These are phyloP conservation scores for Mythimna impura DNA, from an alignment of 2,888 invertebrate genomes.

Conservation along the genomic window DNA sequence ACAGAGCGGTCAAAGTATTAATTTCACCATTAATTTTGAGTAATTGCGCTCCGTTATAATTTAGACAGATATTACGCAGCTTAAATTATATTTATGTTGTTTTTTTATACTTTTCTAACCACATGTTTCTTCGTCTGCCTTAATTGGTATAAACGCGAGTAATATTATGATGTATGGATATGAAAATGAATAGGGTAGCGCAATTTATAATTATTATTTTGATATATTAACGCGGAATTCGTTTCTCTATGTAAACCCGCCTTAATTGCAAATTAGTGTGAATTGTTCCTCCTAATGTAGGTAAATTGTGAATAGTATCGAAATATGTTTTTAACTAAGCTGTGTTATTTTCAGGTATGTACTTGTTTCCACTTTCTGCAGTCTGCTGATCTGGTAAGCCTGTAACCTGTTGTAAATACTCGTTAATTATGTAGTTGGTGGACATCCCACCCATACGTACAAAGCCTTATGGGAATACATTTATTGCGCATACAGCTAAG, in stretches of 20 bases:
- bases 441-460: too few species aligned
- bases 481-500: too few species aligned
- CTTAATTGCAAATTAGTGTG: slow-evolving; percentile 63
- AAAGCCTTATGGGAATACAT: too few species aligned
- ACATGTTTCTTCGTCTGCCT: slow-evolving; percentile 79
- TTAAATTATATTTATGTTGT: slow-evolving; percentile 87
- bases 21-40: slow-evolving; percentile 89
- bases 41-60: slow-evolving; percentile 86
- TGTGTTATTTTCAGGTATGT: slow-evolving; percentile 80
- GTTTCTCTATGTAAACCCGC: slow-evolving; percentile 67
- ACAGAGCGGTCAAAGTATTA: slow-evolving; percentile 89
- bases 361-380: slow-evolving; percentile 24
- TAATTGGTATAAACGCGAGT: slow-evolving; percentile 84
- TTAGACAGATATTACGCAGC: slow-evolving; percentile 84
- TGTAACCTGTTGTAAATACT: background rate
- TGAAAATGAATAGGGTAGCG: slow-evolving; percentile 81
- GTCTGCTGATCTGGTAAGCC: slow-evolving; percentile 44
- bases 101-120: slow-evolving; percentile 77
- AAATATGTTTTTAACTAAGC: slow-evolving; percentile 28
- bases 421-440: too few species aligned
- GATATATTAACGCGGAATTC: slow-evolving; percentile 69
- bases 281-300: slow-evolving; percentile 15
- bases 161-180: slow-evolving; percentile 83
- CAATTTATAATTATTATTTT: slow-evolving; percentile 78
- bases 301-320: background rate